Conservation (phyloP, 2,113 vertebrate species). For the Camarhynchus parvulus region DNA sequence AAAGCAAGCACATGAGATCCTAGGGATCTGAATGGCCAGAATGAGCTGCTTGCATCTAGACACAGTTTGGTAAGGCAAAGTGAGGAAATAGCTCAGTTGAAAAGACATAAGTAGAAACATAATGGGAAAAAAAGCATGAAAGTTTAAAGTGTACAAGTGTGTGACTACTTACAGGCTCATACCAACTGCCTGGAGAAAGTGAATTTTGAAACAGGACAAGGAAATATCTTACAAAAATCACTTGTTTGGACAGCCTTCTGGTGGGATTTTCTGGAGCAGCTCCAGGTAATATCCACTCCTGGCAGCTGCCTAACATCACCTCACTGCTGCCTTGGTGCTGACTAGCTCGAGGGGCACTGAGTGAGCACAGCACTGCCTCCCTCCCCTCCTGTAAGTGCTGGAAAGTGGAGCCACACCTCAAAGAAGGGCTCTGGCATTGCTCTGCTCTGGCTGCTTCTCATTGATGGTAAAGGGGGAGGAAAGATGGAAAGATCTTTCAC, state of each 20-base stretch:
- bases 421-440: neutral
- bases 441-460: neutral
- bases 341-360: rapidly evolving
- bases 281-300: neutral
- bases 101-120: neutral
- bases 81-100: neutral
- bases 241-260: neutral
- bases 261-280: neutral
- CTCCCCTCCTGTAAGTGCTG: neutral
- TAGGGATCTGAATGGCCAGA: neutral
- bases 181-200: neutral
- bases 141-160: neutral
- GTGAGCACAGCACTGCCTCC: neutral
- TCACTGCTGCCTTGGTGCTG: neutral
- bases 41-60: neutral
- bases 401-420: no score
- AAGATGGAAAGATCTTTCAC: neutral
- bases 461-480: neutral
- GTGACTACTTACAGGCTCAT: neutral
- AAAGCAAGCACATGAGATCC: neutral
- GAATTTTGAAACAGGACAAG: neutral
- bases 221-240: neutral
- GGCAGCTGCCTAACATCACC: neutral
- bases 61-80: neutral
- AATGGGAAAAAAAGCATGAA: neutral